phyloP scores from a whole-genome alignment of 2,113 vertebrate genomes.

The Zingel zingel region DNA sequence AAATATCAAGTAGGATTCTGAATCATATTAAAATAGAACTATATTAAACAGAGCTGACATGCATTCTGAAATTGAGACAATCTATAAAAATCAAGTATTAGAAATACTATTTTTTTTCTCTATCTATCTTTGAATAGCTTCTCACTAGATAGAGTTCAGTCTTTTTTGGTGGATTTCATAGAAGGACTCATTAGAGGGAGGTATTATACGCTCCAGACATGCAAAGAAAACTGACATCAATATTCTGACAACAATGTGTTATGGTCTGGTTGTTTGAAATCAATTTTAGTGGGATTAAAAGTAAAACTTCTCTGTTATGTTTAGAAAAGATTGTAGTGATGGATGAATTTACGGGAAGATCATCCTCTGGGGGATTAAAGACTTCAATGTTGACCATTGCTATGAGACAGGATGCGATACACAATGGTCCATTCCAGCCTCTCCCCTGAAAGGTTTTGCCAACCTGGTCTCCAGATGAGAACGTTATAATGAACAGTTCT shows the following conservation, averaged over 20 bases:
- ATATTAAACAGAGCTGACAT: constrained; percentile 12
- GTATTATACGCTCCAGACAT: not conserved
- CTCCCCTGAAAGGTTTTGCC: not conserved
- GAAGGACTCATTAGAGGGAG: not conserved
- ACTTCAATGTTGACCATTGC: not conserved
- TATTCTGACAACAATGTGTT: not conserved
- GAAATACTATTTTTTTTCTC: not conserved
- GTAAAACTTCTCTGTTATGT: not conserved
- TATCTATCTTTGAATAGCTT: not conserved
- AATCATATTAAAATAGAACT: constrained; percentile 29
- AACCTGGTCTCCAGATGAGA: not conserved
- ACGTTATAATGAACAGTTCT: not conserved
- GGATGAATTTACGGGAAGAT: not conserved
- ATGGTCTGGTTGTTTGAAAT: not conserved
- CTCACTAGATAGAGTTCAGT: not conserved
- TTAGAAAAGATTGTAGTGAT: not conserved
- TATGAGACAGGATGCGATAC: not conserved
- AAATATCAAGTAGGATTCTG: constrained; percentile 21
- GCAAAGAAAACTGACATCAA: not conserved
- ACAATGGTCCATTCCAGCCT: not conserved
- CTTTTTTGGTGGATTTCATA: constrained; percentile 9
- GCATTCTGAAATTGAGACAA: constrained; percentile 4
- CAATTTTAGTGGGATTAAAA: not conserved
- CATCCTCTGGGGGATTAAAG: not conserved
- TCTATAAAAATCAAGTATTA: constrained; percentile 13